Conservation (phyloP, 2,888 invertebrate genomes). For the Campoplex capitator region DNA sequence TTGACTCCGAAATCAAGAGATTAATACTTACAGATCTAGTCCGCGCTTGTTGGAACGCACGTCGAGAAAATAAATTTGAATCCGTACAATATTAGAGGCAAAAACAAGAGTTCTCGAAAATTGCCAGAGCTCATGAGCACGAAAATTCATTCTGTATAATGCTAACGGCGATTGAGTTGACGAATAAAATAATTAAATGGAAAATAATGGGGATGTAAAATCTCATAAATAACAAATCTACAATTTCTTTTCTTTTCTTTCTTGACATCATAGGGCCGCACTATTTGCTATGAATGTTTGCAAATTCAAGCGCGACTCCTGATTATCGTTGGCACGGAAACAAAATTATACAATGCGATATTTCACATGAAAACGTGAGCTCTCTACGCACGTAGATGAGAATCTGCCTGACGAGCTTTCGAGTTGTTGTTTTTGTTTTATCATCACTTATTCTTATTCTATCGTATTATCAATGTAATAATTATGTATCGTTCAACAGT, state of each 20-base stretch:
- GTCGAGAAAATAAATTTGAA: neutral
- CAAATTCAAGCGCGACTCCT: conserved; percentile 4
- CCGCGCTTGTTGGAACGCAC: neutral
- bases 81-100: neutral
- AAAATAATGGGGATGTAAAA: neutral
- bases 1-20: conserved; percentile 10
- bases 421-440: conserved; percentile 30
- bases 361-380: conserved; percentile 28
- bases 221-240: conserved; percentile 17
- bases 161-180: conserved; percentile 11
- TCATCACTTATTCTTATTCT: conserved; percentile 71
- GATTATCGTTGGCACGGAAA: conserved; percentile 37
- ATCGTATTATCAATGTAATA: conserved; percentile 75
- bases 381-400: conserved; percentile 19
- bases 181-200: neutral
- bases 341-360: conserved; percentile 21
- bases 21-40: conserved; percentile 9
- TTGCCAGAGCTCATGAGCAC: neutral
- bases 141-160: neutral
- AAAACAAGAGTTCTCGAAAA: neutral
- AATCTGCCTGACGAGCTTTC: conserved; percentile 27
- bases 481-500: conserved; percentile 73
- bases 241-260: neutral
- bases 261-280: neutral
- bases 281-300: too few species aligned